A percentile compares a stretch with the other conserved stretches of the same genome.
Evolutionary conservation across 2,888 invertebrate genomes (phyloP).

Genomic region (Cephus pygmeus): DNA sequence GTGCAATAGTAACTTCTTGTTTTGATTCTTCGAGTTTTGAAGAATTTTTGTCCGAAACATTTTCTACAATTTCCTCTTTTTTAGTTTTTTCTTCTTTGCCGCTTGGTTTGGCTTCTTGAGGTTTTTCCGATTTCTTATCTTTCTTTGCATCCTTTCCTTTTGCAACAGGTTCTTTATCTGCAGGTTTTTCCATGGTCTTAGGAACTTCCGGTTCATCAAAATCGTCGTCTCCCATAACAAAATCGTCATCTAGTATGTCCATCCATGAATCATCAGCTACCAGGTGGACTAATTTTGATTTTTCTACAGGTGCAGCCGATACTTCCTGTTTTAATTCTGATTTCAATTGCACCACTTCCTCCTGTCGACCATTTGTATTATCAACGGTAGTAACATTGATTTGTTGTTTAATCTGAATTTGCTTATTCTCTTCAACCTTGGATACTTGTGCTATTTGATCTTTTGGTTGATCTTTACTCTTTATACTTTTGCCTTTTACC

Average conservation of each 20-base stretch:
- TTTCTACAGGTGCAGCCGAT: conserved; percentile 21
- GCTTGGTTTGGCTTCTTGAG: background rate
- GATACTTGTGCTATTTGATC: conserved; percentile 4
- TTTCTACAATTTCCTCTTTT: conserved; percentile 7
- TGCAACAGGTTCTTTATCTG: conserved; percentile 8
- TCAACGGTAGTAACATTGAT: background rate
- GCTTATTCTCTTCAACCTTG: background rate
- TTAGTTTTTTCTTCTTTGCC: background rate
- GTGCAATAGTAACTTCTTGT: background rate
- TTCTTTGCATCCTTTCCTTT: background rate
- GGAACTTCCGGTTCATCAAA: background rate
- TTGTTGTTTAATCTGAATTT: background rate
- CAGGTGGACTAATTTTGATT: conserved; percentile 21
- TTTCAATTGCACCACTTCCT: conserved; percentile 5
- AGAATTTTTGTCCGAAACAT: background rate
- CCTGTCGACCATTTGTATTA: background rate
- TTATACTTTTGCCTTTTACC: conserved; percentile 5
- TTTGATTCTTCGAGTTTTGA: conserved; percentile 9
- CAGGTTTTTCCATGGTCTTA: conserved; percentile 2
- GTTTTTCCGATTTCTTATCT: background rate
- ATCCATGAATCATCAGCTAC: conserved; percentile 37
- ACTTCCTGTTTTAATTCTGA: conserved; percentile 15
- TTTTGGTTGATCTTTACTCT: conserved; percentile 16
- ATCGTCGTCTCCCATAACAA: conserved; percentile 16
- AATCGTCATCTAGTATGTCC: conserved; percentile 50